Evolutionary conservation across 2,113 vertebrate species (phyloP), one percentile per base, ranked within the genome.

Genomic region (Mesembrinibis cayennensis): DNA sequence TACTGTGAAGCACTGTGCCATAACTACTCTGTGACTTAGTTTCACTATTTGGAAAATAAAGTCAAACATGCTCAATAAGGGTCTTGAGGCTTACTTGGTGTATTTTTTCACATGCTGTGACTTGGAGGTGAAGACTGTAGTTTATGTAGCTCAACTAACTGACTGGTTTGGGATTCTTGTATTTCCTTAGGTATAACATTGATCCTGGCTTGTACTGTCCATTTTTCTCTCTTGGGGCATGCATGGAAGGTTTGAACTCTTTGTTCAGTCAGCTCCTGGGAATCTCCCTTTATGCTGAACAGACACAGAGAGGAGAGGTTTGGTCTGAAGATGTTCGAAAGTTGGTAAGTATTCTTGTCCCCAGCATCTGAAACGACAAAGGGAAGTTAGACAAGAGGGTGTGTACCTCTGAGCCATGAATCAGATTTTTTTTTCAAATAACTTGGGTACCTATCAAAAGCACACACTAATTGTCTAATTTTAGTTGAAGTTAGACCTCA

Each of bases 321-420:
- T 99, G 99, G 99, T 98, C 97, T 18, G 98, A 99, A 30, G 99
- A 99, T 23, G 98, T 99, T 74, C 98, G 99, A 58, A 99, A 99
- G 87, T 97, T 99, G 99, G 99, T 99, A 96, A 98, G 97, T 96
- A 13, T 83, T 77, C 36, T 65, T 67, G 63, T 76, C 94, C 32
- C 47, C 45, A 55, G 19, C 34, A 14, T 62, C 61, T 78, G 56
- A 87, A 89, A 59, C 3, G 10, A 16, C 34, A 59, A 71, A 62
- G 19, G 56, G 38, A 44, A 42, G 44, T 61, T 50, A 65, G 79
- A 44, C 19, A 52, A 44, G 30, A 11, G 36, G 40, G 13, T 18
- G 5, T 83, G n/a, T n/a, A 86, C 45, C 22, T 89, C 34, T 87
- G n/a, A 82, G 44, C 49, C 29, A 9, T 34, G 45, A 47, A 53